Conservation (phyloP, 2,797 vertebrate species). For the Rhynchotus rufescens region DNA sequence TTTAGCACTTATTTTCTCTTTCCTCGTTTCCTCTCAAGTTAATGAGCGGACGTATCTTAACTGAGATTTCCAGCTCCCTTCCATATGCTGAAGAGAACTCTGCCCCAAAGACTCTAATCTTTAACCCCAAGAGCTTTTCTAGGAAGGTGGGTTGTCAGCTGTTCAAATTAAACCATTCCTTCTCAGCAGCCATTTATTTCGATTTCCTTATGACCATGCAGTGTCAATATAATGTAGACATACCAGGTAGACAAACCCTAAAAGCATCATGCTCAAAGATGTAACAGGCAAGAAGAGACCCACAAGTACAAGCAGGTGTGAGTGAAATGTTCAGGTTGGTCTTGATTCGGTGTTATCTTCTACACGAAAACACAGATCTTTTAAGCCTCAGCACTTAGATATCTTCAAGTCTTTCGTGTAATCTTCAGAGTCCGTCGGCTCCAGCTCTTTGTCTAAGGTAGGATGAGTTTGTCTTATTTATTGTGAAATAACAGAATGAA, state of each 20-base stretch:
- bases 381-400: neutral
- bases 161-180: neutral
- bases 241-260: neutral
- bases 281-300: neutral
- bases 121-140: neutral
- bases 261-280: neutral
- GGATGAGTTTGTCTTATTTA: constrained; percentile 24
- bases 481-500: neutral
- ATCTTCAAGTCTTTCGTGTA: neutral
- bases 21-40: neutral
- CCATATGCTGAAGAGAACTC: neutral
- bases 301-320: neutral
- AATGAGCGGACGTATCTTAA: neutral
- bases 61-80: neutral
- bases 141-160: neutral
- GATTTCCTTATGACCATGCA: neutral
- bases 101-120: neutral
- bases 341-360: neutral
- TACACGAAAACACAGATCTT: neutral
- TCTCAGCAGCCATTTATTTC: neutral
- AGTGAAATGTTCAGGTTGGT: constrained; percentile 11
- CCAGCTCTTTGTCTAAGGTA: neutral
- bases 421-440: constrained; percentile 4
- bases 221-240: neutral
- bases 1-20: neutral